A percentile compares a stretch with the other conserved stretches of the same genome.
phyloP scores from a whole-genome alignment of 2,888 invertebrate species.

The Eupithecia inturbata region DNA sequence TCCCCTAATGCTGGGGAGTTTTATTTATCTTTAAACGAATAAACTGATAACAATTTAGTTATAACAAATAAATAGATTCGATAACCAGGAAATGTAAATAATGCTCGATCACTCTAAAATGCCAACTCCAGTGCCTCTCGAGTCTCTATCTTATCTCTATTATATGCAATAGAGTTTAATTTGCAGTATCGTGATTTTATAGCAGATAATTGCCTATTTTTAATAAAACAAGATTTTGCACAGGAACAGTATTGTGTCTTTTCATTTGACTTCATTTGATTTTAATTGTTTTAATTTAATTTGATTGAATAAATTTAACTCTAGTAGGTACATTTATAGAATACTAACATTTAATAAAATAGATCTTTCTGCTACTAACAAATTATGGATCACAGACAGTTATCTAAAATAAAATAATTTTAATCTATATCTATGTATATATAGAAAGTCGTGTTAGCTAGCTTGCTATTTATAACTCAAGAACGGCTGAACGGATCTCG shows the following conservation, averaged over 20 bases:
- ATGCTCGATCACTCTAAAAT: background rate
- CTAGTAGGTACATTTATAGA: too few species aligned
- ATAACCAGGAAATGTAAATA: conserved; percentile 5
- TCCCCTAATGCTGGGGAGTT: conserved; percentile 5
- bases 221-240: background rate
- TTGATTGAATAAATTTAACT: too few species aligned
- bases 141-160: background rate
- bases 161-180: background rate
- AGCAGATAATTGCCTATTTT: background rate
- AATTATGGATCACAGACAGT: too few species aligned
- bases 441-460: too few species aligned
- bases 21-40: conserved; percentile 1
- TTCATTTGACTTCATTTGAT: too few species aligned
- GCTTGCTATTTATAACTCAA: too few species aligned
- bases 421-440: too few species aligned
- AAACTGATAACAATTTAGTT: background rate
- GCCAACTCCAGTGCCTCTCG: background rate
- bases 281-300: too few species aligned
- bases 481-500: too few species aligned
- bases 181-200: background rate
- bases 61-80: background rate
- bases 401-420: too few species aligned
- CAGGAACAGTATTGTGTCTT: background rate
- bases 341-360: too few species aligned
- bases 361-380: too few species aligned